Evolutionary conservation across 2,113 vertebrate genomes (phyloP), one percentile per base, ranked within the genome.

Genomic region (Spermophilus dauricus): DNA sequence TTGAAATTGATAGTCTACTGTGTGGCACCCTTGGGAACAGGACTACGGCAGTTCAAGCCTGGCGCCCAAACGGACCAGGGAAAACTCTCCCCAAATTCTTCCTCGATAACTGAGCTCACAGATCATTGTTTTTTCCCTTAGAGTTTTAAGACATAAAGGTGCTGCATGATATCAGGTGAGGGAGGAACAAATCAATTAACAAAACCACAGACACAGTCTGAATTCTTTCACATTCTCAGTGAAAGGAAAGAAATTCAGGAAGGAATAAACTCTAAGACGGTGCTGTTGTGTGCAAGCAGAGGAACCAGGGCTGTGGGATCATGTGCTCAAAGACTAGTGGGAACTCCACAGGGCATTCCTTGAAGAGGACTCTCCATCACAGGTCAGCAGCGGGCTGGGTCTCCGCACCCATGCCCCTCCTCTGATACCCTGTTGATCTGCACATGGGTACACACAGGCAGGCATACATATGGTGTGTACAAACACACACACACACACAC

Each of bases 211-310:
- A 67, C 3, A 14, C 0, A 4, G 3, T 48, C 32, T 67, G 9
- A 42, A 18, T 28, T 45, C 42, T 87, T 34, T 80, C 65, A 18
- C 22, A 10, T n/a, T 93, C 75, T 83, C 45, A 6, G 39, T 32
- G n/a, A 45, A 63, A 73, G 26, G 16, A 56, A 77, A 86, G 34
- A 82, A 22, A 30, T 34, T 56, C 32, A 42, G n/a, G 9, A 39
- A 63, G 18, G 42, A 53, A 7, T 65, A 37, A 51, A 12, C 18
- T 16, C 9, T 0, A 0, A 1, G 1, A 14, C 14, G 2, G 1
- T 10, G 28, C 2, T 37, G 1, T 12, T 51, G 13, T 20, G 30
- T 11, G 24, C 22, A 30, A 13, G 8, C 8, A 1, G 32, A 26
- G n/a, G 28, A 8, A 3, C 5, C 34, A 5, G 0, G 20, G 37